These are phyloP conservation scores for Centropristis striata DNA, from an alignment of 2,113 vertebrate species.

Conservation along the genomic window DNA sequence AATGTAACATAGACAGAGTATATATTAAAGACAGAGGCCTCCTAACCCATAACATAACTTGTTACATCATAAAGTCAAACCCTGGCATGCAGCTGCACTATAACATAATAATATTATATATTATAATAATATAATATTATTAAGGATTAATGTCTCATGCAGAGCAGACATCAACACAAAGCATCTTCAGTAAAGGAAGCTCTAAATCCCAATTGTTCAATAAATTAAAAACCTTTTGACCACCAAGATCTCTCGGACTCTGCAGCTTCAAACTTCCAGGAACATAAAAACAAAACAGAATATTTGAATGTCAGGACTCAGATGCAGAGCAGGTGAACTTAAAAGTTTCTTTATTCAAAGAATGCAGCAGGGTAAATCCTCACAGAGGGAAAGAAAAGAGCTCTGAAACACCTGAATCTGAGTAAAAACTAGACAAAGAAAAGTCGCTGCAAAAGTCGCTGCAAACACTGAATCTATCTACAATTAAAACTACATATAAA, in stretches of 20 bases:
- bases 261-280: slow-evolving; percentile 22
- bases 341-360: no score
- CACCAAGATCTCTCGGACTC: slow-evolving; percentile 29
- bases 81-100: neutral
- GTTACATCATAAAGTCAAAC: neutral
- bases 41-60: neutral
- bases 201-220: neutral
- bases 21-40: neutral
- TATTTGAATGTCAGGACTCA: neutral
- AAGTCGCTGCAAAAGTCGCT: no score
- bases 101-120: no score
- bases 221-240: slow-evolving; percentile 27
- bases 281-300: slow-evolving; percentile 9
- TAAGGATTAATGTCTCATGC: neutral
- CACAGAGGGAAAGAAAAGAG: no score
- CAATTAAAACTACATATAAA: no score
- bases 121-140: no score
- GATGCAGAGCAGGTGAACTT: no score
- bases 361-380: no score
- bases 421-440: no score
- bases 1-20: slow-evolving; percentile 1
- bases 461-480: no score
- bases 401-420: no score
- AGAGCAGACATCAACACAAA: slow-evolving; percentile 6
- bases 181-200: slow-evolving; percentile 1